Evolutionary conservation across 2,797 vertebrate species (phyloP).

Genomic region (Falco naumanni): DNA sequence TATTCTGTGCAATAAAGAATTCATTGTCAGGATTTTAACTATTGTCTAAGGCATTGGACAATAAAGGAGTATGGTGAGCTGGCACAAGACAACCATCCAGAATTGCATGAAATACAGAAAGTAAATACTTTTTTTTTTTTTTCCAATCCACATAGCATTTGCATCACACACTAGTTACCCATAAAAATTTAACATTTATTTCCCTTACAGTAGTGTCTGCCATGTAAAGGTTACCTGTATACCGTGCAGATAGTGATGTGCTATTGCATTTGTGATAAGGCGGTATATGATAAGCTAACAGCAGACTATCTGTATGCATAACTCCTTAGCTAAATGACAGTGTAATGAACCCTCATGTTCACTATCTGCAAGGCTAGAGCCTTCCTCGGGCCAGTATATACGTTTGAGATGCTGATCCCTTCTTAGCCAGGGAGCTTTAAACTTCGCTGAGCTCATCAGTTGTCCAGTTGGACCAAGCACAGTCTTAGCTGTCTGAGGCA

Average conservation of each 20-base stretch:
- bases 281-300: background rate
- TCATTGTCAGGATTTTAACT: background rate
- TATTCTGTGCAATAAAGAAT: background rate
- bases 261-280: background rate
- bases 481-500: conserved; percentile 72
- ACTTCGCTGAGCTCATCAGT: conserved; percentile 73
- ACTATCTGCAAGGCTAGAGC: background rate
- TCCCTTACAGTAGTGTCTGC: background rate
- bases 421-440: conserved; percentile 70
- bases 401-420: conserved; percentile 63
- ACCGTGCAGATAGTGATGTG: background rate
- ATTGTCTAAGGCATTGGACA: background rate
- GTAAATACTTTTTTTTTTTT: background rate
- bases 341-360: background rate
- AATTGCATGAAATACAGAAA: background rate
- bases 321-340: background rate
- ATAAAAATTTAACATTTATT: background rate
- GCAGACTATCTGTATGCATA: background rate
- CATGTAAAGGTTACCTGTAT: background rate
- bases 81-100: background rate
- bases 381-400: conserved; percentile 10
- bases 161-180: background rate
- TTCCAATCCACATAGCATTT: background rate
- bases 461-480: conserved; percentile 75
- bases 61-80: background rate